phyloP scores from a whole-genome alignment of 2,797 vertebrate species.

The Strix occidentalis region DNA sequence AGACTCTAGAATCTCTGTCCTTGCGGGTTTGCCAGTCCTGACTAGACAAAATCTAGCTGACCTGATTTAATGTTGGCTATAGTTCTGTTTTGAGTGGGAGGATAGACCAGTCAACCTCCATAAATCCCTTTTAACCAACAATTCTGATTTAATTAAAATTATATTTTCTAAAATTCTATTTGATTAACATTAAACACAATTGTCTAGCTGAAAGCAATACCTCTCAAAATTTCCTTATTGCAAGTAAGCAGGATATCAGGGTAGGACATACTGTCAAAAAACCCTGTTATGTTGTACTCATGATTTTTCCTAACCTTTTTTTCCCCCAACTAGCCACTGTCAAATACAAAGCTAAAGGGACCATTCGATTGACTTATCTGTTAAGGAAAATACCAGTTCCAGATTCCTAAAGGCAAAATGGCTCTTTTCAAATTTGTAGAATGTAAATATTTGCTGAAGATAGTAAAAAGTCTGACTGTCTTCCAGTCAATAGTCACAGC shows the following conservation, averaged over 20 bases:
- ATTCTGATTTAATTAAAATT: not conserved
- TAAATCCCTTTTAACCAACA: not conserved
- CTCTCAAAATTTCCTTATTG: not conserved
- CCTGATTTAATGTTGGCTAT: not conserved
- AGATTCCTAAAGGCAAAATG: not conserved
- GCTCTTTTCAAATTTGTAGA: not conserved
- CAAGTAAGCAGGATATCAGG: not conserved
- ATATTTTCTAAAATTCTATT: not conserved
- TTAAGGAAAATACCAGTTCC: not conserved
- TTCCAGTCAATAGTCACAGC: not conserved
- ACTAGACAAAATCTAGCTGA: not conserved
- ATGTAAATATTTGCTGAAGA: not conserved
- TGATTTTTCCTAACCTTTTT: not conserved
- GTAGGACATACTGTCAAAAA: not conserved
- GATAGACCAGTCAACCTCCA: not conserved
- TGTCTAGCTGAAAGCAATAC: not conserved
- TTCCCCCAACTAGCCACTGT: not conserved
- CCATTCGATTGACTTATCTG: not conserved
- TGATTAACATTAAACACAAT: not conserved
- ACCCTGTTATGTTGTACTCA: not conserved
- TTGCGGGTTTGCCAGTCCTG: not conserved
- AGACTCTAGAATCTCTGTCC: not conserved
- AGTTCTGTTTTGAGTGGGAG: not conserved
- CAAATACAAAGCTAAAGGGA: not conserved
- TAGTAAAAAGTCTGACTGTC: not conserved